Evolutionary conservation across 2,888 invertebrate species (phyloP), one percentile per base, ranked within the genome.

Genomic region (Spisula solida): DNA sequence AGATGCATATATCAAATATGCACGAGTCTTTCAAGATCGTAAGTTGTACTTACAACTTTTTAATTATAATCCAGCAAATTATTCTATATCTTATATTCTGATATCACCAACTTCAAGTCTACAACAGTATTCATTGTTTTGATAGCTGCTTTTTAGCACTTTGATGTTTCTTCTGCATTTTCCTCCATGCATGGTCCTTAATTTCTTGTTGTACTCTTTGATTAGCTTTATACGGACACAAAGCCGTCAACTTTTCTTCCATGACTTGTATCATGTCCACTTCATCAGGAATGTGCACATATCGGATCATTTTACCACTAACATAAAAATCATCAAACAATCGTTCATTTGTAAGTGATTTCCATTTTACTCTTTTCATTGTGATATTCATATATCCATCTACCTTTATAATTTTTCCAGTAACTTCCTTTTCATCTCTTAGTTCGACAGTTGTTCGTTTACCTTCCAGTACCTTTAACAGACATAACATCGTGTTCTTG

Each of bases 221-320:
- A 20, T 85, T 81, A 0, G 91, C 87, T 41, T 55, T 80, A n/a
- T 87, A 25, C 1, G 83, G 31, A 87, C 83, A 82, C 66, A 82
- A 87, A 75, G 81, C 16, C 79, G 84, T 89, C 25, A 91, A 70
- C 20, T 60, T 81, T 12, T 25, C 70, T 48, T 94, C 93, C 90
- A 96, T 95, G 0, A 94, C 92, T 47, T 92, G 88, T 79, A 92
- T 91, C 86, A 96, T 95, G 82, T 96, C 92, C 8, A 96, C 90
- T 84, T 95, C 93, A 87, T 96, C 96, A n/a, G 96, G 96, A 47
- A 96, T 95, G 78, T 96, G 95, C 0, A 96, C 96, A 94, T 94
- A 96, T 41, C 96, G 91, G 20, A 96, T 94, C 51, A 94, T 94
- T 55, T 88, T 90, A 31, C 96, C 96, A 87, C 94, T 94, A 20